phyloP scores from a whole-genome alignment of 53 echinoderm and acorn worm species.

The Holothuria leucospilota region DNA sequence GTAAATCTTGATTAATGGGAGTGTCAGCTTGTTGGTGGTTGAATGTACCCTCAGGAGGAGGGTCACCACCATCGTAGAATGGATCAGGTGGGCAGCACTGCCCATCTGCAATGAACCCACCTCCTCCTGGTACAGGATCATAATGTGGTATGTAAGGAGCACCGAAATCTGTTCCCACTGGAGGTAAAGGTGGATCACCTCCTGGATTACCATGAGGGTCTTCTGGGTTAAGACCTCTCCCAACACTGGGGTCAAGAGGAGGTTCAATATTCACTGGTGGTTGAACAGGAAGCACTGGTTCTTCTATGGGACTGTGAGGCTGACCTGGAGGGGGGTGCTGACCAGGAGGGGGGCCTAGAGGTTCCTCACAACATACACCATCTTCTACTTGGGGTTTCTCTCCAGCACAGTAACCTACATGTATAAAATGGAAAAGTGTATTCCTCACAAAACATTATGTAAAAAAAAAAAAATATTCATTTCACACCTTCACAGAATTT shows the following conservation, averaged over 20 bases:
- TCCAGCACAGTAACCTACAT: not conserved
- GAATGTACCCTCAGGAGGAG: not conserved
- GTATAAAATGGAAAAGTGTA: too few relatives aligned
- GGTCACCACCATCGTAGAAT: not conserved
- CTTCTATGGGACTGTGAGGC: not conserved
- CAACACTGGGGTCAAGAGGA: not conserved
- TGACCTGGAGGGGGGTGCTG: not conserved
- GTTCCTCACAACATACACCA: not conserved
- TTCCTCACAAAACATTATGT: too few relatives aligned
- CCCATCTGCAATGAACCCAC: not conserved
- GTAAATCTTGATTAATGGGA: not conserved
- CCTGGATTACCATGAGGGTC: too few relatives aligned
- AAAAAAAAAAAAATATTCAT: too few relatives aligned
- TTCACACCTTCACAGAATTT: too few relatives aligned
- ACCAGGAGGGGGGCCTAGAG: not conserved
- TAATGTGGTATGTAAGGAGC: not conserved
- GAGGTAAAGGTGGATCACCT: too few relatives aligned
- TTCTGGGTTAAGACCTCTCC: too few relatives aligned
- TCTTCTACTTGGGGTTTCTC: not conserved
- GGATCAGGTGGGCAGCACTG: slow-evolving; percentile 21
- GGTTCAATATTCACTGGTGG: slow-evolving; percentile 20
- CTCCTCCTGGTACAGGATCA: not conserved
- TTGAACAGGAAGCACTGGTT: slow-evolving; percentile 6
- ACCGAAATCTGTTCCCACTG: not conserved
- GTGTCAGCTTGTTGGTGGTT: not conserved